Percentiles rank a stretch among this genome's conserved stretches.
These are phyloP conservation scores for Dromas ardeola DNA, from an alignment of 2,113 vertebrate genomes.

Conservation along the genomic window DNA sequence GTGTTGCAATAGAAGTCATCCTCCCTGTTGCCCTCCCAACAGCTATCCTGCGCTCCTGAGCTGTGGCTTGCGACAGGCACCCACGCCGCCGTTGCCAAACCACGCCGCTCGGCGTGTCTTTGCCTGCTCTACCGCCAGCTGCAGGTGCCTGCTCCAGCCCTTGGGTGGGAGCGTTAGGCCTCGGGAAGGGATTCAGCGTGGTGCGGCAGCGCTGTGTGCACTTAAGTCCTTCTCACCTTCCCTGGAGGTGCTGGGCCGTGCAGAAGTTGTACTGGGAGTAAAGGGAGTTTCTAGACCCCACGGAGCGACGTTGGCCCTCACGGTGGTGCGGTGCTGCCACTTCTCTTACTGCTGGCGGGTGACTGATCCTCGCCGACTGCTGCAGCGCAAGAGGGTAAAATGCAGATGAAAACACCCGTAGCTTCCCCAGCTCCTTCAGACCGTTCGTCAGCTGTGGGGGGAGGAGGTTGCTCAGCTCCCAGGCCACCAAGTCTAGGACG, in stretches of 20 bases:
- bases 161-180: background rate
- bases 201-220: background rate
- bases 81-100: background rate
- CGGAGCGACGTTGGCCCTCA: background rate
- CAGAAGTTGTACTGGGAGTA: background rate
- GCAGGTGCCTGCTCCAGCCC: background rate
- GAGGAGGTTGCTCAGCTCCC: background rate
- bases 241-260: background rate
- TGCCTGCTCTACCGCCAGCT: background rate
- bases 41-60: conserved; percentile 35
- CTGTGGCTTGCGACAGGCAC: background rate
- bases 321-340: background rate
- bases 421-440: background rate
- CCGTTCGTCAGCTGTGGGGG: background rate
- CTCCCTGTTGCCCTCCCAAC: background rate
- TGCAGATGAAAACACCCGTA: background rate
- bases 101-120: fast-evolving
- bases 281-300: background rate
- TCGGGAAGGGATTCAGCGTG: background rate
- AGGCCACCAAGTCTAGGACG: background rate
- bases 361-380: background rate
- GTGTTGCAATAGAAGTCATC: background rate
- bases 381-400: background rate
- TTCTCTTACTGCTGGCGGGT: background rate
- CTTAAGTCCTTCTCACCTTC: background rate